phyloP scores from a whole-genome alignment of 2,888 invertebrate species.

The Helicoverpa assulta region DNA sequence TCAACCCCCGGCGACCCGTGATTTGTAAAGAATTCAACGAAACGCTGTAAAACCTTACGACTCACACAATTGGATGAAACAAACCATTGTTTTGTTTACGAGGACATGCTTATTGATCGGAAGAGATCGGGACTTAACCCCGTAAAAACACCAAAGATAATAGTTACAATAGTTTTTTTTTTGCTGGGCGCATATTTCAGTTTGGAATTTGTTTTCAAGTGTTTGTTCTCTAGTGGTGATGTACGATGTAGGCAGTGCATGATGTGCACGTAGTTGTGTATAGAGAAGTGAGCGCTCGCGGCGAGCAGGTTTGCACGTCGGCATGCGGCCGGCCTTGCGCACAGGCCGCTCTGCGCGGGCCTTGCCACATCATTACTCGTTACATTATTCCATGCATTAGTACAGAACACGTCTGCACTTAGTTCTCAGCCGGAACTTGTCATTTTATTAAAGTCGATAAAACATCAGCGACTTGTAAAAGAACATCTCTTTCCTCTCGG shows the following conservation, averaged over 20 bases:
- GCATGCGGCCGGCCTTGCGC: slow-evolving; percentile 1
- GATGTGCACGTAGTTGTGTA: no score
- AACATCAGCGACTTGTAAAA: not conserved
- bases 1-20: no score
- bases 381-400: not conserved
- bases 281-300: not conserved
- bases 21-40: not conserved
- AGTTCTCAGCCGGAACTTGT: no score
- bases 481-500: not conserved
- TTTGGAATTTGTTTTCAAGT: no score
- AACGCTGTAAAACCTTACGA: not conserved
- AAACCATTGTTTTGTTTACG: not conserved
- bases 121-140: no score
- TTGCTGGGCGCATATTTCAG: no score
- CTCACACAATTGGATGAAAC: not conserved
- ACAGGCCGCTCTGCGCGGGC: not conserved
- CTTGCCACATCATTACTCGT: not conserved
- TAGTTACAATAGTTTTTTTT: no score
- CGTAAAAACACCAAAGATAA: no score
- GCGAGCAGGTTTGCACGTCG: not conserved
- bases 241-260: no score
- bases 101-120: not conserved
- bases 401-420: not conserved
- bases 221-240: no score
- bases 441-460: not conserved